A percentile compares a stretch with the other conserved stretches of the same genome.
Conservation (phyloP, 2,888 invertebrate species). For the Lucinisca nassula region DNA sequence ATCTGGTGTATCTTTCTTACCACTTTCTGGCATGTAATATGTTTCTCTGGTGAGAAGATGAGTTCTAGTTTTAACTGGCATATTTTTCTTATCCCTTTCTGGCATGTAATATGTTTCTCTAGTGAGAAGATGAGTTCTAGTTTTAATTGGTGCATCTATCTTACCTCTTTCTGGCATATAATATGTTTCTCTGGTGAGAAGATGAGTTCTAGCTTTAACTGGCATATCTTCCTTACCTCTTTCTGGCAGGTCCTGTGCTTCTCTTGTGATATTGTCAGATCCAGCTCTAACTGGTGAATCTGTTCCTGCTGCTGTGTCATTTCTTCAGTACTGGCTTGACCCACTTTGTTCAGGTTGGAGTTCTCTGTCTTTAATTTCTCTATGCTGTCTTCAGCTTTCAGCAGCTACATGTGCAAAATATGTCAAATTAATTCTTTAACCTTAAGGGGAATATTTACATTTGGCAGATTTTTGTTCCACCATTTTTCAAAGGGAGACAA, state of each 20-base stretch:
- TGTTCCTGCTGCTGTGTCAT: constrained; percentile 81
- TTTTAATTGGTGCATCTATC: too few species aligned
- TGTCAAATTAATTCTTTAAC: too few species aligned
- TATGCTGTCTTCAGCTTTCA: constrained; percentile 85
- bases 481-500: too few species aligned
- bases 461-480: too few species aligned
- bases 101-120: too few species aligned
- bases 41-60: neutral
- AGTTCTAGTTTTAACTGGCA: neutral
- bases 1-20: neutral
- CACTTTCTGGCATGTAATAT: neutral
- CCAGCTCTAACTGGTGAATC: constrained; percentile 84
- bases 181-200: too few species aligned
- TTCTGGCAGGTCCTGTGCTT: constrained; percentile 87
- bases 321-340: constrained; percentile 75
- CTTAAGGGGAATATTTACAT: too few species aligned
- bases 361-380: constrained; percentile 85
- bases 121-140: too few species aligned
- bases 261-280: constrained; percentile 87
- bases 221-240: constrained; percentile 85
- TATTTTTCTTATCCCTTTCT: neutral
- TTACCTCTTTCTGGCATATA: neutral
- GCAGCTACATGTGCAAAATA: constrained; percentile 73
- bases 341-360: constrained; percentile 81
- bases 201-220: too few species aligned